Percentiles rank a stretch among this genome's conserved stretches.
These are phyloP conservation scores for Cryptus armator DNA, from an alignment of 2,888 invertebrate genomes.

Conservation along the genomic window DNA sequence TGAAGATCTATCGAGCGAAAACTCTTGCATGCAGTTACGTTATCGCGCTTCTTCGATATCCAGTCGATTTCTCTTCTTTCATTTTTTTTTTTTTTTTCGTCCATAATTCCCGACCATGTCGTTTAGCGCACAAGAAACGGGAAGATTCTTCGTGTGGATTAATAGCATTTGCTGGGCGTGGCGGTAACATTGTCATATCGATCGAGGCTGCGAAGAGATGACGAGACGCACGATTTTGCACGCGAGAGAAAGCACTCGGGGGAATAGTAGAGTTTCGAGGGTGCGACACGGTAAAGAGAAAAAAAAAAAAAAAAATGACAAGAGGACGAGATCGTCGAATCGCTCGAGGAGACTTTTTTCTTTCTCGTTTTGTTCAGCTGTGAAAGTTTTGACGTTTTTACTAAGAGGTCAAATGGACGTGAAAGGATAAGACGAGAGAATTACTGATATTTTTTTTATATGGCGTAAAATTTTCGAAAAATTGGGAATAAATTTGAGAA, in stretches of 20 bases:
- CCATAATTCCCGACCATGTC: background rate
- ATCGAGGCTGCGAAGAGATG: constrained; percentile 71
- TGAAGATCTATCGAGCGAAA: no score
- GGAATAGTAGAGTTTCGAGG: background rate
- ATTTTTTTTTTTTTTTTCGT: background rate
- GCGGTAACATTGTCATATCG: constrained; percentile 77
- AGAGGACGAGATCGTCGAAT: background rate
- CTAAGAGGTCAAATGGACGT: no score
- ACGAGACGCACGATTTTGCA: constrained; percentile 49
- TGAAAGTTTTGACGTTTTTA: no score
- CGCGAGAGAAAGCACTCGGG: background rate
- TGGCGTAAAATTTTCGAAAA: no score
- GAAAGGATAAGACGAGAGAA: no score
- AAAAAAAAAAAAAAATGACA: background rate
- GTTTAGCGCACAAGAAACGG: constrained; percentile 26
- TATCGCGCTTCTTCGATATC: constrained; percentile 1
- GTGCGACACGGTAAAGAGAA: background rate
- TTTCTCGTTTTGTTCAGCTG: background rate
- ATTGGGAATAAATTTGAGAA: no score
- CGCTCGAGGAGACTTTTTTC: background rate
- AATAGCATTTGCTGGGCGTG: constrained; percentile 68
- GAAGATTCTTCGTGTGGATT: constrained; percentile 43
- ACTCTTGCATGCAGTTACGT: background rate
- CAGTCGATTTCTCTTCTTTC: background rate
- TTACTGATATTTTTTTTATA: no score